These are phyloP conservation scores for Rissa tridactyla DNA, from an alignment of 2,113 vertebrate species.

Conservation along the genomic window DNA sequence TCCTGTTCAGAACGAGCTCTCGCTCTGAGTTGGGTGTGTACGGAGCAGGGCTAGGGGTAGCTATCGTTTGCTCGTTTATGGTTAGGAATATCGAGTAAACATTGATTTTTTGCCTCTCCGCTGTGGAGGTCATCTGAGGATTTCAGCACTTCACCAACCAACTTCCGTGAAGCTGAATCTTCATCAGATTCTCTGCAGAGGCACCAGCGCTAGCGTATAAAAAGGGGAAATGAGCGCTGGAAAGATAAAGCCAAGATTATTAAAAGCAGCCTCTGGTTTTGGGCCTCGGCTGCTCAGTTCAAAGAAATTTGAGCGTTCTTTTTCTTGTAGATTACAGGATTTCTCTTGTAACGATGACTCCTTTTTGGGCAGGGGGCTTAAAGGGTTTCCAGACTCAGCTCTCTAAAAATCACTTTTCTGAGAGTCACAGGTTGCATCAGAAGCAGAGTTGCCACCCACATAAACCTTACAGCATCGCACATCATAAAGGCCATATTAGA, in stretches of 20 bases:
- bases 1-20: background rate
- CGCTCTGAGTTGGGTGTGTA: fast-evolving
- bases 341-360: background rate
- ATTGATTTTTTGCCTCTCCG: background rate
- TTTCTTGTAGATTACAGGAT: background rate
- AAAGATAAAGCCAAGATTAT: background rate
- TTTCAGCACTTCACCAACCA: background rate
- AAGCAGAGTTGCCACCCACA: background rate
- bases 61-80: background rate
- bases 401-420: background rate
- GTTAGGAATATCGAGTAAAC: background rate
- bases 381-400: background rate
- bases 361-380: background rate
- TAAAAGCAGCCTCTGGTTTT: background rate
- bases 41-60: background rate
- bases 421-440: background rate
- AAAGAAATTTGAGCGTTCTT: background rate
- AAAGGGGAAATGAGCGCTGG: background rate
- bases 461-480: background rate
- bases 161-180: background rate
- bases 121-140: background rate
- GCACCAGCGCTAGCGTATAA: fast-evolving
- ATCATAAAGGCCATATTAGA: background rate
- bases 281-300: background rate
- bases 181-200: background rate